Evolutionary conservation across 1,140 invertebrate species (phyloP).

Genomic region (Battus philenor): DNA sequence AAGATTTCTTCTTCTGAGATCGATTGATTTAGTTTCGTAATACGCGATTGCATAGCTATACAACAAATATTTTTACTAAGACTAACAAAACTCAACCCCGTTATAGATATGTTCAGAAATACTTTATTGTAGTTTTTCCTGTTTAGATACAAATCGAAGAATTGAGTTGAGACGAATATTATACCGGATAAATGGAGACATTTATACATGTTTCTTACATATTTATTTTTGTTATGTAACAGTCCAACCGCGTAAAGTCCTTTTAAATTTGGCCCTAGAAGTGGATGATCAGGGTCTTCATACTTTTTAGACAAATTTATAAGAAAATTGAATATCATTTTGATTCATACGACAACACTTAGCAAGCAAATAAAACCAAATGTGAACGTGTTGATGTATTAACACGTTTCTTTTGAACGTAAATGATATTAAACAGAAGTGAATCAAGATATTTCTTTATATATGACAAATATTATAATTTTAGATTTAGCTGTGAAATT

Average conservation of each 20-base stretch:
- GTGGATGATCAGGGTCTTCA: constrained; percentile 41
- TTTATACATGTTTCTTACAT: constrained; percentile 25
- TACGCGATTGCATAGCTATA: constrained; percentile 13
- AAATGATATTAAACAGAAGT: too few species aligned
- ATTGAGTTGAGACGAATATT: constrained; percentile 38
- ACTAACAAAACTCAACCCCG: constrained; percentile 31
- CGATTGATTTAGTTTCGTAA: constrained; percentile 17
- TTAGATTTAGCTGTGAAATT: too few species aligned
- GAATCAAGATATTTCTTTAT: too few species aligned
- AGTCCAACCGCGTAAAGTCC: constrained; percentile 46
- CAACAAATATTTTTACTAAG: constrained; percentile 31
- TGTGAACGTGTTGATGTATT: too few species aligned
- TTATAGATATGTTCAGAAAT: constrained; percentile 42
- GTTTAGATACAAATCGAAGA: constrained; percentile 39
- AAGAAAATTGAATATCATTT: too few species aligned
- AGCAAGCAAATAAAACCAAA: too few species aligned
- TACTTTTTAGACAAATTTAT: constrained; percentile 1
- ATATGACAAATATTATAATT: too few species aligned
- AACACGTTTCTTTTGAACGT: too few species aligned
- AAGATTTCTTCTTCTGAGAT: constrained; percentile 29
- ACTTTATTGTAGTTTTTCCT: constrained; percentile 40
- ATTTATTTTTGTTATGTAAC: constrained; percentile 31
- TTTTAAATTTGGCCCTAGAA: constrained; percentile 49
- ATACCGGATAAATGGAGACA: constrained; percentile 28
- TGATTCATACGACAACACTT: too few species aligned